Evolutionary conservation across 2,113 vertebrate genomes (phyloP), one percentile per base, ranked within the genome.

Genomic region (Caranx ignobilis): DNA sequence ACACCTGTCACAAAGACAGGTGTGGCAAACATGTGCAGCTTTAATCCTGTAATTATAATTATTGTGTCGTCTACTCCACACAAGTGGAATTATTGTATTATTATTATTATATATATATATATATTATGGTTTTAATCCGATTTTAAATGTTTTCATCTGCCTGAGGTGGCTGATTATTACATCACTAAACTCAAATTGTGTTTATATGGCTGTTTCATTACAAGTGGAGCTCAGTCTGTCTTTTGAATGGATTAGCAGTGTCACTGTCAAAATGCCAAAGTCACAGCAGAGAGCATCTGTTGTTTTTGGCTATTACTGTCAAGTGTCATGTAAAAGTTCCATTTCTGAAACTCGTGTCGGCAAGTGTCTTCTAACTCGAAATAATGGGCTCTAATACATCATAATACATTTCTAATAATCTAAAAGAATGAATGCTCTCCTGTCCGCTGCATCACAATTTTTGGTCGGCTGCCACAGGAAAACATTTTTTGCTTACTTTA

Each of bases 241-340:
- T 68, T 55, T 62, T 47, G 41, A 72, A 71, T 59, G 35, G 26
- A 79, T 64, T 31, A 59, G 54, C 43, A 59, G 41, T 69, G 43
- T 55, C 50, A 66, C 31, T 62, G 50, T 31, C 43, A 68, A 59
- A 61, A 18, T 19, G 34, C 37, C 15, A 75, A 54, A 72, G 48
- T 59, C 34, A 61, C 19, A 11, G 19, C 11, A 59, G 39, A 62
- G 19, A 47, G 26, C 2, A n/a, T 56, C 1, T 32, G 55, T 54
- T 55, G 5, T 32, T 70, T 70, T 59, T 34, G 11, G 26, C 19
- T 43, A 35, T 47, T 3, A n/a, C 35, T 48, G 6, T 61, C 56
- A 34, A 47, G 19, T 77, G 26, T 15, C 0, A 45, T 13, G 2
- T 68, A 35, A 31, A 69, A 15, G 11, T 37, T 72, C 3, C 12